These are phyloP conservation scores for Synergus umbraculus DNA, from an alignment of 2,888 invertebrate genomes.

Conservation along the genomic window DNA sequence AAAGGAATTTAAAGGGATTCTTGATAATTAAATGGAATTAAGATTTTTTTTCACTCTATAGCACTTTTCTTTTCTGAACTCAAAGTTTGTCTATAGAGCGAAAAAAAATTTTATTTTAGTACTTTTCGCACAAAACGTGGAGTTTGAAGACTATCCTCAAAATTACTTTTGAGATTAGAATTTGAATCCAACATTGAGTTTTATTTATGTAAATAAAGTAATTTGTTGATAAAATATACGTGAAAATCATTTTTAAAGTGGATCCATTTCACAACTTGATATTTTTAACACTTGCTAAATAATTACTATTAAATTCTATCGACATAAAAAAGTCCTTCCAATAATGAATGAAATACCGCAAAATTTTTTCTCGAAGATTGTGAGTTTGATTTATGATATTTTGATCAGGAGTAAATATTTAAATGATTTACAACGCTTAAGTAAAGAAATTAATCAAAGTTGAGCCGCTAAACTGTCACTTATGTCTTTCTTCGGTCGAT, in stretches of 20 bases:
- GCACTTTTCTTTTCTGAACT: too few species aligned
- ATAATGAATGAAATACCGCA: neutral
- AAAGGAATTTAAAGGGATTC: too few species aligned
- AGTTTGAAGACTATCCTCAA: too few species aligned
- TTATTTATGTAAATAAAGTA: too few species aligned
- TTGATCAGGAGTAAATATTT: conserved; percentile 18
- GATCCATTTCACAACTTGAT: neutral
- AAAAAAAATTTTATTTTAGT: too few species aligned
- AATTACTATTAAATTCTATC: neutral
- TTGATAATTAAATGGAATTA: too few species aligned
- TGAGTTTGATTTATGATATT: conserved; percentile 20
- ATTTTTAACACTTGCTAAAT: neutral
- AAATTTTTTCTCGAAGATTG: neutral
- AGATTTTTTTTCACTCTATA: too few species aligned
- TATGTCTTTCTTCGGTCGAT: conserved; percentile 32
- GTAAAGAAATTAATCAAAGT: conserved; percentile 23
- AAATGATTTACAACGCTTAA: conserved; percentile 31
- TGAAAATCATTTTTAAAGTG: neutral
- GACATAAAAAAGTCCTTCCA: neutral
- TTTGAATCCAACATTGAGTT: too few species aligned
- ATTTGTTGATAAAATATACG: neutral
- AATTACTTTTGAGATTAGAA: too few species aligned
- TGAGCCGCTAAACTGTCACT: conserved; percentile 24
- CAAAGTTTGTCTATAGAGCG: too few species aligned
- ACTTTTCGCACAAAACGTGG: too few species aligned